Percentiles rank a stretch among this genome's conserved stretches.
Conservation (phyloP, 1,140 invertebrate species). For the Dendroctonus valens region DNA sequence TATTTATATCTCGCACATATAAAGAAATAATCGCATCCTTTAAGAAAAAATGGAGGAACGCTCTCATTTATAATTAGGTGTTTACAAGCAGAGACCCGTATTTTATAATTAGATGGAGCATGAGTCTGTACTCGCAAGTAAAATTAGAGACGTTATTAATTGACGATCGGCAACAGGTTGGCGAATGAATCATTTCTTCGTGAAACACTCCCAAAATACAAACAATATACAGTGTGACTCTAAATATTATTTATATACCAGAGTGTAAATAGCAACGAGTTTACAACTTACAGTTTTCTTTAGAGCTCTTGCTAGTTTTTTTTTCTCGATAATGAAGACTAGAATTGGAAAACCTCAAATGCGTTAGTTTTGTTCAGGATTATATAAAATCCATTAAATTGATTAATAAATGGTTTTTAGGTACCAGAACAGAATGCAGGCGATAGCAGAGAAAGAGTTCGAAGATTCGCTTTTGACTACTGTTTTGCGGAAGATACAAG, state of each 20-base stretch:
- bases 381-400: background rate
- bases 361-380: too few relatives aligned
- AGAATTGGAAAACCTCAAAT: too few relatives aligned
- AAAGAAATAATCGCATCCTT: too few relatives aligned
- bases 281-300: too few relatives aligned
- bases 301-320: too few relatives aligned
- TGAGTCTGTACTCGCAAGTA: conserved; percentile 4
- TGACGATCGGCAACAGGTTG: conserved; percentile 1
- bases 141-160: conserved; percentile 3
- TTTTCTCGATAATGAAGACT: too few relatives aligned
- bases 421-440: conserved; percentile 62
- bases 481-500: conserved; percentile 62
- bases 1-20: too few relatives aligned
- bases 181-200: background rate
- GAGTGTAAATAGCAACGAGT: too few relatives aligned
- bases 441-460: conserved; percentile 64
- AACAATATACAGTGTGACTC: background rate
- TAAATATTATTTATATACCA: background rate
- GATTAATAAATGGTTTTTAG: conserved; percentile 47
- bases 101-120: conserved; percentile 12
- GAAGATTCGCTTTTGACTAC: conserved; percentile 69
- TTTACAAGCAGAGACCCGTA: conserved; percentile 4
- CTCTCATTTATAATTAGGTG: conserved; percentile 13
- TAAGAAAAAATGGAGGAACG: conserved; percentile 5
- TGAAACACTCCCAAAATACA: background rate